Evolutionary conservation across 2,888 invertebrate genomes (phyloP).

Genomic region (Hydrotaea diabolus): DNA sequence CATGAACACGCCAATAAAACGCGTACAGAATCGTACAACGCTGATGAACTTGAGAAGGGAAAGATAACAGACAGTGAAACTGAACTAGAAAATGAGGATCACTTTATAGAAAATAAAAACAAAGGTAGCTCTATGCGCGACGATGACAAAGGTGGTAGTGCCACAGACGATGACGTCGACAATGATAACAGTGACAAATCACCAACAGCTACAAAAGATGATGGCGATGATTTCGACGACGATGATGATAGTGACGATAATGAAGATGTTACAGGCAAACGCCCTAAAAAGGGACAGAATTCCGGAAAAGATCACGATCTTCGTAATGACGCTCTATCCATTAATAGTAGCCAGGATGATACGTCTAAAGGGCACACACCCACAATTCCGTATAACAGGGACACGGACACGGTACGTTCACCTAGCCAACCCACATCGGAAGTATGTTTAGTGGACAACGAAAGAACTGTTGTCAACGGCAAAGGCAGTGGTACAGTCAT

Average conservation of each 20-base stretch:
- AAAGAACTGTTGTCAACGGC: constrained; percentile 69
- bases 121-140: constrained; percentile 20
- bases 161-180: constrained; percentile 57
- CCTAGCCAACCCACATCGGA: constrained; percentile 67
- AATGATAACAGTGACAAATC: constrained; percentile 60
- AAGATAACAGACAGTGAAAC: constrained; percentile 6
- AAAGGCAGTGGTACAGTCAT: constrained; percentile 77
- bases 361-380: constrained; percentile 19
- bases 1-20: neutral
- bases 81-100: constrained; percentile 1
- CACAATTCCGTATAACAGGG: neutral
- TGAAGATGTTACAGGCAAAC: constrained; percentile 54
- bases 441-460: constrained; percentile 69
- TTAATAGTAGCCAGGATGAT: constrained; percentile 17
- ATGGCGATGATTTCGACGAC: constrained; percentile 68
- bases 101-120: neutral
- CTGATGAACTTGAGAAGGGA: constrained; percentile 19
- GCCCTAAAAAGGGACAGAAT: constrained; percentile 25
- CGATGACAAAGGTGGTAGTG: constrained; percentile 1
- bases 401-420: constrained; percentile 52
- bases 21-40: constrained; percentile 31
- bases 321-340: neutral
- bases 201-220: constrained; percentile 44
- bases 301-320: constrained; percentile 39
- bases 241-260: constrained; percentile 68